Evolutionary conservation across 2,113 vertebrate genomes (phyloP).

Genomic region (Apteryx mantelli): DNA sequence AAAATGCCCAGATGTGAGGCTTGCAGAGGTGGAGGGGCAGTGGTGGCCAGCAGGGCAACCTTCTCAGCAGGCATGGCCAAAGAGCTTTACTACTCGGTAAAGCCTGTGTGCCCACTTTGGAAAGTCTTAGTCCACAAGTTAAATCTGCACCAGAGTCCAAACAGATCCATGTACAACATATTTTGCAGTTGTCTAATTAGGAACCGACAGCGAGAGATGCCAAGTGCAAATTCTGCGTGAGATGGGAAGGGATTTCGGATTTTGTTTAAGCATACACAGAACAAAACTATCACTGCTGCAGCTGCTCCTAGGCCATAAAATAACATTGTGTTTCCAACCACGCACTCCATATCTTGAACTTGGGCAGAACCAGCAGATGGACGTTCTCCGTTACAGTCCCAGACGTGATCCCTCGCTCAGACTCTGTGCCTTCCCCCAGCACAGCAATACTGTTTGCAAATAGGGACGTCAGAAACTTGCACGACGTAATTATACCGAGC

Average conservation of each 20-base stretch:
- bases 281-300: neutral
- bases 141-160: neutral
- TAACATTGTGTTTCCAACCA: accelerated
- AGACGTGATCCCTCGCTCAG: neutral
- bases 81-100: neutral
- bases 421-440: neutral
- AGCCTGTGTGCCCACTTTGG: accelerated
- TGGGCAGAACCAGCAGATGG: neutral
- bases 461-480: neutral
- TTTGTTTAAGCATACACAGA: neutral
- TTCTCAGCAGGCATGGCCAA: neutral
- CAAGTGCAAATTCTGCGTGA: neutral
- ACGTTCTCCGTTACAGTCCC: neutral
- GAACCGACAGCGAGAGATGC: neutral
- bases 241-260: neutral
- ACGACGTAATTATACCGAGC: accelerated
- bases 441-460: neutral
- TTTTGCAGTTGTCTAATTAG: neutral
- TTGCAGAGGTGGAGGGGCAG: neutral
- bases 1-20: neutral
- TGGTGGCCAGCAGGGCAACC: neutral
- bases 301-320: neutral
- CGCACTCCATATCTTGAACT: accelerated
- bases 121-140: neutral
- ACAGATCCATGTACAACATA: neutral